phyloP scores from a whole-genome alignment of 2,888 invertebrate species.

The Coelinius sp. region DNA sequence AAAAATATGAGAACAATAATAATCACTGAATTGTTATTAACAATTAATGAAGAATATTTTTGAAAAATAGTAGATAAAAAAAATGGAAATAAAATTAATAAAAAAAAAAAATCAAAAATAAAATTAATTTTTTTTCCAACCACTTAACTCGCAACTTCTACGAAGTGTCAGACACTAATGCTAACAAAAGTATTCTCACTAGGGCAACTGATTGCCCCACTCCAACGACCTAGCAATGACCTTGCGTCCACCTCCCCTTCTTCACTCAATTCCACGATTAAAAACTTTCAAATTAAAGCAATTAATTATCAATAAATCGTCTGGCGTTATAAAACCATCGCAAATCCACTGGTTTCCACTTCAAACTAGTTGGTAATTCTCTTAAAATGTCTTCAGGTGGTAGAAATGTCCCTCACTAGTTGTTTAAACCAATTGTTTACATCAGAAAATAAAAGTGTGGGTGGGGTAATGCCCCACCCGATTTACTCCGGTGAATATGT shows the following conservation, averaged over 20 bases:
- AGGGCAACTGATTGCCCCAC: constrained; percentile 18
- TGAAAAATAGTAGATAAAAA: neutral
- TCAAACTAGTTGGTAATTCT: constrained; percentile 60
- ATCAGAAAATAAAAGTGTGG: neutral
- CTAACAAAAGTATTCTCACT: constrained; percentile 13
- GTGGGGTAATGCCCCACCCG: constrained; percentile 32
- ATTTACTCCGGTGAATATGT: constrained; percentile 30
- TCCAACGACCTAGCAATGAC: neutral
- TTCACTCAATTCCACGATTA: neutral
- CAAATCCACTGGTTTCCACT: constrained; percentile 53
- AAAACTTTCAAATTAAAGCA: neutral
- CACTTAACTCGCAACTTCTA: neutral
- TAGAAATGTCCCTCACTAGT: constrained; percentile 28
- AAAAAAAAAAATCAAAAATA: too few species aligned
- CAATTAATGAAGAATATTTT: neutral
- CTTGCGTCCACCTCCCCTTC: neutral
- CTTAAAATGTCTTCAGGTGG: constrained; percentile 59
- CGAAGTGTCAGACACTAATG: constrained; percentile 10
- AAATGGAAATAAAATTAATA: neutral
- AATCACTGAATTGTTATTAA: neutral
- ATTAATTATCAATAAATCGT: neutral
- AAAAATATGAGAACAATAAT: neutral
- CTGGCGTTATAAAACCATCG: neutral
- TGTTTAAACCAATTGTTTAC: constrained; percentile 22
- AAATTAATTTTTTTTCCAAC: neutral